phyloP scores from a whole-genome alignment of 2,113 vertebrate species.

The Synodontis membranacea region DNA sequence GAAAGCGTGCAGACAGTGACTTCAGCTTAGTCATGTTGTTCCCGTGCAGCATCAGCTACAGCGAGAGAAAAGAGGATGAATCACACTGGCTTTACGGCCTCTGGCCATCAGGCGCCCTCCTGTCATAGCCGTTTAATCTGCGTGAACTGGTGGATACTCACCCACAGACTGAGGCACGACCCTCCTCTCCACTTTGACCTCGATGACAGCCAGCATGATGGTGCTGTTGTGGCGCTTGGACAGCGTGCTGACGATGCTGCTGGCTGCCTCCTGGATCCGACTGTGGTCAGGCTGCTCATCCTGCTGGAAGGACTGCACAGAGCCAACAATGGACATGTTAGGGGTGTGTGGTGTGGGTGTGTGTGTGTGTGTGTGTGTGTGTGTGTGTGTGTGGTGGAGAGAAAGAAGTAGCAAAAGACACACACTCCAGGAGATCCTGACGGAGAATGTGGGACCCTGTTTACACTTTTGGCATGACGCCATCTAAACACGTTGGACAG shows the following conservation, averaged over 20 bases:
- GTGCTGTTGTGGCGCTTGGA: constrained; percentile 89
- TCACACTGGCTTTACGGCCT: constrained; percentile 7
- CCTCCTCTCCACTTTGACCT: constrained; percentile 92
- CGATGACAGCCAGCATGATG: constrained; percentile 84
- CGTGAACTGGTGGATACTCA: constrained; percentile 60
- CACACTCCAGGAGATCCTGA: neutral
- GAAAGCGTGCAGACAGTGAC: constrained; percentile 39
- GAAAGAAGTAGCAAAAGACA: neutral
- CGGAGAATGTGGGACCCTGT: neutral
- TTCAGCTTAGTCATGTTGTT: constrained; percentile 35
- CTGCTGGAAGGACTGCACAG: constrained; percentile 81
- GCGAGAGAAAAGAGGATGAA: constrained; percentile 18
- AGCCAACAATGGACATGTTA: constrained; percentile 27
- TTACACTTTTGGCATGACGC: neutral
- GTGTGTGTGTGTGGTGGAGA: neutral
- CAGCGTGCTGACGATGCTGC: constrained; percentile 83
- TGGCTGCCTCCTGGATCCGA: constrained; percentile 84
- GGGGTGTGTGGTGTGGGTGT: constrained; percentile 18
- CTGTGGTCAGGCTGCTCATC: constrained; percentile 83
- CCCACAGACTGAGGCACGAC: constrained; percentile 74
- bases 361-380: neutral
- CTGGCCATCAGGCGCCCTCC: constrained; percentile 2
- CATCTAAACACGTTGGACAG: neutral
- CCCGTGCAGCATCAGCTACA: neutral
- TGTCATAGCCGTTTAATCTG: constrained; percentile 30